phyloP scores from a whole-genome alignment of 2,888 invertebrate species.

The Lacanobia wlatinum region DNA sequence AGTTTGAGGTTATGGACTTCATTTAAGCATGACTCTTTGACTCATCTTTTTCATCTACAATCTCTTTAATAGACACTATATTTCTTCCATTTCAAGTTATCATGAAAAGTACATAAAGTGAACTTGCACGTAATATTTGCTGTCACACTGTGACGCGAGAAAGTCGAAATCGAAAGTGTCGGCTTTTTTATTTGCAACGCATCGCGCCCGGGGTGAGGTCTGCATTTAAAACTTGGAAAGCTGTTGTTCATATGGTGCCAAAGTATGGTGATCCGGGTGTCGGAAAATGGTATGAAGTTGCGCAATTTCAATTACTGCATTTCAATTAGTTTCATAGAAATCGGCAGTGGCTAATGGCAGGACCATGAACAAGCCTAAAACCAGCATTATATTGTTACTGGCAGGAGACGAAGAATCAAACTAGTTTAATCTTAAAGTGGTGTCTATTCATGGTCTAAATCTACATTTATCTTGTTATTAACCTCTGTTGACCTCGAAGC shows the following conservation, averaged over 20 bases:
- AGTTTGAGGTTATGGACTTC: constrained; percentile 3
- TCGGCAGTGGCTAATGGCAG: not conserved
- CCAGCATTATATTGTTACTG: not conserved
- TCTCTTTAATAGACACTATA: not conserved
- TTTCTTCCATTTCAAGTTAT: constrained; percentile 17
- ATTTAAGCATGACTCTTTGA: constrained; percentile 9
- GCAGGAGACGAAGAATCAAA: not conserved
- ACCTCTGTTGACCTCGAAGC: constrained; percentile 13
- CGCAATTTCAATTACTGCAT: constrained; percentile 29
- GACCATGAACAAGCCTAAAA: not conserved
- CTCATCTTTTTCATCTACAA: not conserved
- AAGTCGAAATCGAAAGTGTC: constrained; percentile 81
- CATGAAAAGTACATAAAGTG: constrained; percentile 29
- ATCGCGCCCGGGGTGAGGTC: constrained; percentile 65
- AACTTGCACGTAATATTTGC: constrained; percentile 75
- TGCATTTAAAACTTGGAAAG: constrained; percentile 64
- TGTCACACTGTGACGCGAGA: constrained; percentile 74
- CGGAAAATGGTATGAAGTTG: constrained; percentile 26
- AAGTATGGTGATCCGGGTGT: constrained; percentile 43
- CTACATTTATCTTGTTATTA: not conserved
- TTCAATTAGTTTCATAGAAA: constrained; percentile 12
- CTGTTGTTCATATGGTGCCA: constrained; percentile 43
- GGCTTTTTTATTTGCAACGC: constrained; percentile 74
- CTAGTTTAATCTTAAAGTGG: not conserved
- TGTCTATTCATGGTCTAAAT: constrained; percentile 1